Evolutionary conservation across 1,140 invertebrate genomes (phyloP).

Genomic region (Diachasmimorpha longicaudata): DNA sequence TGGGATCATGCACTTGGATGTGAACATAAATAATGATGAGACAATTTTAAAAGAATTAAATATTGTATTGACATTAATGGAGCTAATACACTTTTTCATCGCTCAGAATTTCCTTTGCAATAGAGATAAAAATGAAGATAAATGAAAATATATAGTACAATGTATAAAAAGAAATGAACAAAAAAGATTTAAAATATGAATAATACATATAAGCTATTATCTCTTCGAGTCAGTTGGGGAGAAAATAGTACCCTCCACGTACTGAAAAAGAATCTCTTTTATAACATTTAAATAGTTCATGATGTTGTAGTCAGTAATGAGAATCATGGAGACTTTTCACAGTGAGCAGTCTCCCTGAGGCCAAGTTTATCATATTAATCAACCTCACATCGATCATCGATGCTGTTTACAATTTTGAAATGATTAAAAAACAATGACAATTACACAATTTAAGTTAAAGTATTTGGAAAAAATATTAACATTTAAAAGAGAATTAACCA

Average conservation of each 20-base stretch:
- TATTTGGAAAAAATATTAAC: background rate
- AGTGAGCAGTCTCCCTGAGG: background rate
- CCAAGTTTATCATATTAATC: background rate
- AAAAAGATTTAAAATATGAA: conserved; percentile 4
- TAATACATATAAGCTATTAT: conserved; percentile 8
- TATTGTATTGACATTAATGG: conserved; percentile 1
- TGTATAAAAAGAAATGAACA: conserved; percentile 13
- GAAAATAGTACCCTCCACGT: background rate
- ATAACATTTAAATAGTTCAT: background rate
- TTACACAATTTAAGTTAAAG: background rate
- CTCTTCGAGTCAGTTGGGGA: background rate
- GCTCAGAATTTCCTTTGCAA: background rate
- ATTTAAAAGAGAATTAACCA: too few species aligned
- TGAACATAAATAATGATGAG: background rate
- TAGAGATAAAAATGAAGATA: background rate
- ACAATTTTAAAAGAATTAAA: background rate
- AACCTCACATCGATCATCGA: background rate
- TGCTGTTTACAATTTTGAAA: background rate
- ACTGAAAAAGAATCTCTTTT: background rate
- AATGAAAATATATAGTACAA: conserved; percentile 20
- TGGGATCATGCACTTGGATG: background rate
- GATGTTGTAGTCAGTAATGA: background rate
- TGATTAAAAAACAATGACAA: background rate
- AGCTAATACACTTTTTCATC: background rate
- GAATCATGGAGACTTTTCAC: background rate